Evolutionary conservation across 2,888 invertebrate genomes (phyloP).

Genomic region (Drosophila acutilabella): DNA sequence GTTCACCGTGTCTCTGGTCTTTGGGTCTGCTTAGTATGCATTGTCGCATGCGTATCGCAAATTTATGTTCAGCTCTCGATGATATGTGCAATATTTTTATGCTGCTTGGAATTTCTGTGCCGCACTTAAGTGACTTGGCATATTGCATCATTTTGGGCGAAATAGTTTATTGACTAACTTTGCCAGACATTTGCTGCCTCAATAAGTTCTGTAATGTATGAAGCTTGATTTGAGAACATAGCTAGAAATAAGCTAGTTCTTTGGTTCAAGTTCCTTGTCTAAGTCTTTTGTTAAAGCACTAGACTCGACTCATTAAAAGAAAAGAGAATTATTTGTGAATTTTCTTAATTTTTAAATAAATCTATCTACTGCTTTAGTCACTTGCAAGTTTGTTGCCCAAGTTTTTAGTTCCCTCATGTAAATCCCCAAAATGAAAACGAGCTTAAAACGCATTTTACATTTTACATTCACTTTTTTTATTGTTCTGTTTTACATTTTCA

Average conservation of each 20-base stretch:
- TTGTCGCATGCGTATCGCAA: slow-evolving; percentile 19
- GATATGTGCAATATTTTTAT: slow-evolving; percentile 74
- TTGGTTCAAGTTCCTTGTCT: no score
- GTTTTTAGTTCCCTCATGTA: slow-evolving; percentile 41
- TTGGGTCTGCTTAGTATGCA: slow-evolving; percentile 57
- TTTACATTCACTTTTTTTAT: slow-evolving; percentile 80
- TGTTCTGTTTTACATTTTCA: slow-evolving; percentile 77
- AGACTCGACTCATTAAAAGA: no score
- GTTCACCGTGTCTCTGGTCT: no score
- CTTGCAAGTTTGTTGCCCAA: slow-evolving; percentile 56
- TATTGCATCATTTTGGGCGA: slow-evolving; percentile 40
- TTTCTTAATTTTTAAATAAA: no score
- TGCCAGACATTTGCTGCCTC: background rate
- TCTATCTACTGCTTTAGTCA: slow-evolving; percentile 31
- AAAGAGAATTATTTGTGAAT: no score
- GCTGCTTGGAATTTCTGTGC: slow-evolving; percentile 46
- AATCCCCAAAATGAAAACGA: slow-evolving; percentile 18
- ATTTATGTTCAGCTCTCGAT: slow-evolving; percentile 54
- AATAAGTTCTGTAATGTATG: slow-evolving; percentile 1
- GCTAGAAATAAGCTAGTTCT: background rate
- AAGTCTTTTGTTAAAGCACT: no score
- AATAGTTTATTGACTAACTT: slow-evolving; percentile 18
- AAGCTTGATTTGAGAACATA: background rate
- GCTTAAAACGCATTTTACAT: slow-evolving; percentile 54
- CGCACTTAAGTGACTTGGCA: slow-evolving; percentile 14